Base-by-base conservation (phyloP, 1,140 invertebrate genomes). In the Rhagoletis pomonella region DNA sequence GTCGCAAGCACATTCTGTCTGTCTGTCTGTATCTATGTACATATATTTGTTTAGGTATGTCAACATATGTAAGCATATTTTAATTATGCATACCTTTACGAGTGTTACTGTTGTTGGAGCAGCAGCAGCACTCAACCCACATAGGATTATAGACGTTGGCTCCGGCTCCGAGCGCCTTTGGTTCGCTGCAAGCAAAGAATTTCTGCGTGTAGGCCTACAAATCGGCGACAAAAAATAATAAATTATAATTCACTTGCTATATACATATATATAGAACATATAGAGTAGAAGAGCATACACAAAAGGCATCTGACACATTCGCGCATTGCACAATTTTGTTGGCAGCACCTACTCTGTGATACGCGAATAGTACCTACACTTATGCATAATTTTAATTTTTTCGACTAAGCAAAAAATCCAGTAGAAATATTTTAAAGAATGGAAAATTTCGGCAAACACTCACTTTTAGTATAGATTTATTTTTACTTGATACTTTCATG, bases 11-110 rank as follows among this genome's bases (percentile, higher is more conserved):
- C 44, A 47, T 73, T 17, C 1, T 17, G 4, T 73, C 3, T 12
- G 12, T 62, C 12, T 62, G 50, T 3, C 0, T 55, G 60, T 62
- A 44, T 47, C 2, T 62, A 17, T n/a, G 17, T n/a, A 2, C 10
- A 1, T 47, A 19, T 73, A 14, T 73, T 5, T n/a, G 69, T 17
- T 29, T 29, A 1, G 10, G 39, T 44, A 9, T 69, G 19, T 69
- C 3, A n/a, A 3, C 3, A 14, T 81, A 55, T 50, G 14, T 19
- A 42, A 12, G n/a, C 47, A 55, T 29, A 81, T 81, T 81, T 81
- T 55, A 81, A 81, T 81, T 81, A 81, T 81, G 73, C 73, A 81
- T 81, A 81, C 73, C 73, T 81, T 81, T 19, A 19, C 9, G 39
- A 47, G 6, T 55, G 73, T 55, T 81, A 42, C 7, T 81, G 73